These are phyloP conservation scores for Amphipyra tragopoginis DNA, from an alignment of 2,888 invertebrate species.

Conservation along the genomic window DNA sequence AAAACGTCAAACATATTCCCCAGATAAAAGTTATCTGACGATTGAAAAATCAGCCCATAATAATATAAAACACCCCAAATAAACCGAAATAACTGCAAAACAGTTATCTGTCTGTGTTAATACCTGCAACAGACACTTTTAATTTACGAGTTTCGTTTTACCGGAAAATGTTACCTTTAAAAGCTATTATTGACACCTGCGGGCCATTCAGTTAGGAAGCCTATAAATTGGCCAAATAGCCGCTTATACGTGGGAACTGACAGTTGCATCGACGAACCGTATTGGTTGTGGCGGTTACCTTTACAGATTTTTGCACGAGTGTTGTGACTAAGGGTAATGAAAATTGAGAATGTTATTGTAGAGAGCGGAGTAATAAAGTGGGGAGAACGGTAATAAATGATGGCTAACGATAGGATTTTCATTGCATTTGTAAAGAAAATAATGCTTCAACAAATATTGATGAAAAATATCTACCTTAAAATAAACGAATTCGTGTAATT, in stretches of 20 bases:
- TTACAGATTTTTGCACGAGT: conserved; percentile 24
- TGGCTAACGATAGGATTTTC: background rate
- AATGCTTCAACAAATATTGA: no score
- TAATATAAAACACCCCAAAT: background rate
- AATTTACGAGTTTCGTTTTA: conserved; percentile 55
- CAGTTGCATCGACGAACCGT: conserved; percentile 65
- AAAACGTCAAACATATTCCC: no score
- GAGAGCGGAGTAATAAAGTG: background rate
- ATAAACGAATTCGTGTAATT: no score
- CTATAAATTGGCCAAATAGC: conserved; percentile 78
- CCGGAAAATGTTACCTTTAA: conserved; percentile 59
- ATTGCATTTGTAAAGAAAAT: background rate
- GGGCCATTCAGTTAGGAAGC: conserved; percentile 71
- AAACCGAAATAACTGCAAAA: background rate
- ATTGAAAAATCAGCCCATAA: no score
- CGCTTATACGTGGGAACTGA: conserved; percentile 72
- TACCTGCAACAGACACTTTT: conserved; percentile 33
- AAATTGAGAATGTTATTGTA: conserved; percentile 14
- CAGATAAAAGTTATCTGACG: no score
- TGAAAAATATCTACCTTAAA: no score
- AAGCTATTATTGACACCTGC: conserved; percentile 80
- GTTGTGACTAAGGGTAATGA: conserved; percentile 17
- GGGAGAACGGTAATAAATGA: background rate
- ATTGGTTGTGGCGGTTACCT: conserved; percentile 32
- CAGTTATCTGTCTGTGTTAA: conserved; percentile 9